A percentile compares a stretch with the other conserved stretches of the same genome.
phyloP scores from a whole-genome alignment of 2,888 invertebrate genomes.

The Parochlus steinenii region DNA sequence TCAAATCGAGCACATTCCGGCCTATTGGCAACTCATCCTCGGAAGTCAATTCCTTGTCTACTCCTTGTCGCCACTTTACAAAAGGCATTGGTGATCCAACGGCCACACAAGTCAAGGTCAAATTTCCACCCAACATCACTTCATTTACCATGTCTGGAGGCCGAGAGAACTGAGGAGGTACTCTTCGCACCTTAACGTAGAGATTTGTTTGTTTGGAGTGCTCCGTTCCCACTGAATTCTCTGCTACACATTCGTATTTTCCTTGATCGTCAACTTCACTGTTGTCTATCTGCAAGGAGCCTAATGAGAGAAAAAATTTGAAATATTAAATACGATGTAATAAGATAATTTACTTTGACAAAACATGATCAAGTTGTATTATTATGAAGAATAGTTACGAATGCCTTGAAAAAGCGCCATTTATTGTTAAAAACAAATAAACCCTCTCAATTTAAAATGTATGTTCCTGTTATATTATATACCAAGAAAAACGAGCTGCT shows the following conservation, averaged over 20 bases:
- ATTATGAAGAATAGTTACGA: no score
- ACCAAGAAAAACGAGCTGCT: no score
- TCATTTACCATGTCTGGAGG: constrained; percentile 72
- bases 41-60: constrained; percentile 67
- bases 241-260: constrained; percentile 91
- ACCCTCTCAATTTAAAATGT: no score
- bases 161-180: constrained; percentile 89
- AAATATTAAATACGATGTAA: not conserved
- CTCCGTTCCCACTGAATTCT: constrained; percentile 83
- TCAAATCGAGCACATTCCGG: constrained; percentile 71
- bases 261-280: constrained; percentile 86
- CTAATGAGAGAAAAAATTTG: constrained; percentile 31
- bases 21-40: constrained; percentile 76
- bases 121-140: constrained; percentile 78
- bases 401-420: no score
- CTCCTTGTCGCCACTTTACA: constrained; percentile 84
- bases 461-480: no score
- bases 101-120: constrained; percentile 92
- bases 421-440: no score
- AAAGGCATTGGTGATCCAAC: constrained; percentile 97
- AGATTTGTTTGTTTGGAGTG: constrained; percentile 78
- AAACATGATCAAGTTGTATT: not conserved
- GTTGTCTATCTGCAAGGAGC: constrained; percentile 74
- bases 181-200: constrained; percentile 91
- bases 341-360: not conserved